Base-by-base conservation (phyloP, 2,888 invertebrate species). In the Helleia helle region DNA sequence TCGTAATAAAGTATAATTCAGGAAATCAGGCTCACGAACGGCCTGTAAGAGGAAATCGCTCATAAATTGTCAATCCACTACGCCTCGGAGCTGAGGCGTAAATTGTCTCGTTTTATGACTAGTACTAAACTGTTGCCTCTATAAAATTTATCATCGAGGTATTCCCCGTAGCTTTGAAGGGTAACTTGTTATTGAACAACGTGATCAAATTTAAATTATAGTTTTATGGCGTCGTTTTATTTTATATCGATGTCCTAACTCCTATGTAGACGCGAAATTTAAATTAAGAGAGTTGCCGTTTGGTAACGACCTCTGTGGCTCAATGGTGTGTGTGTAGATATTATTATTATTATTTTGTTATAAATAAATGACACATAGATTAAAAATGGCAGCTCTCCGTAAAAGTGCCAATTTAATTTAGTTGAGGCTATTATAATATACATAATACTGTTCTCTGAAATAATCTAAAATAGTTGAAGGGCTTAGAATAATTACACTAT, bases 101-200 rank as follows among this genome's bases (percentile, higher is more conserved):
- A 27, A 38, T 28, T 28, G 27, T 28, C 25, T 5, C 7, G 27
- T 56, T 77, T 77, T 76, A 79, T 65, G 72, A 61, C 42, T 45
- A 46, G 42, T 55, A 62, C 66, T 73, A 72, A 76, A 73, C 67
- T 73, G 71, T 71, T 65, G 65, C 65, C 67, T 61, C 68, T 62
- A 74, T 76, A 73, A 71, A 73, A 67, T 67, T 72, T 74, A 71
- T 73, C 69, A 64, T 60, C 66, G 66, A 68, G 22, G 22, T 4
- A 14, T 30, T 14, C 29, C 18, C 18, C 15, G 31, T 12, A 18
- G 11, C 7, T 17, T 17, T 17, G 7, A 8, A 22, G 8, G 22
- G 22, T 22, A 8, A 12, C 31, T 31, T 31, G 31, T 18, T 31
- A 31, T 31, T 31, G 31, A 18, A 31, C 18, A 31, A 31, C 31